These are phyloP conservation scores for Limonius californicus DNA, from an alignment of 1,140 invertebrate genomes.

Conservation along the genomic window DNA sequence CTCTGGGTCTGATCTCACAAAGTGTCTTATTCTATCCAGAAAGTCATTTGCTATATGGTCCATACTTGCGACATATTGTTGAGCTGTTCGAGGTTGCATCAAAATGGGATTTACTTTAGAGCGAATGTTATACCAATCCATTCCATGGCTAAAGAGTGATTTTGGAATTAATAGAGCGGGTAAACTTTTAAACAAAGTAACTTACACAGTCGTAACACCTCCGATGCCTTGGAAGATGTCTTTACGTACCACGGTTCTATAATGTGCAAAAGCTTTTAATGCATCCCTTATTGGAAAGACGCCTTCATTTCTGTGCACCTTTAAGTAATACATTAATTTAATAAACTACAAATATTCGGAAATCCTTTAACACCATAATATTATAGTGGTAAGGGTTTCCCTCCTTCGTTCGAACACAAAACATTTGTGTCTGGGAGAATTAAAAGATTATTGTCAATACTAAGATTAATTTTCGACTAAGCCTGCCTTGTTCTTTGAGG, in stretches of 20 bases:
- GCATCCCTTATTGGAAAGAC: constrained; percentile 25
- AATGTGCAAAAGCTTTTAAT: constrained; percentile 22
- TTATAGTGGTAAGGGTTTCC: too few species aligned
- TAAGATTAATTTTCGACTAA: too few species aligned
- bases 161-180: too few species aligned
- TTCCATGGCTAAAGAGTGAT: not conserved
- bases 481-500: too few species aligned
- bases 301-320: constrained; percentile 28
- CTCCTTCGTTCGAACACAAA: too few species aligned
- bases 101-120: constrained; percentile 53
- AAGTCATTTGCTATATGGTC: constrained; percentile 50
- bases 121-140: constrained; percentile 50
- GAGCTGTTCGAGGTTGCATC: constrained; percentile 52
- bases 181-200: not conserved
- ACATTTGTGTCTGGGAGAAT: too few species aligned
- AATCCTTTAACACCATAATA: too few species aligned
- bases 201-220: constrained; percentile 28
- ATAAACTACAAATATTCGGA: too few species aligned
- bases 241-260: constrained; percentile 20
- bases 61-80: constrained; percentile 49
- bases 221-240: constrained; percentile 24
- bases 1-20: constrained; percentile 49
- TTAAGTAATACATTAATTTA: not conserved
- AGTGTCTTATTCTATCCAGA: constrained; percentile 51
- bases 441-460: too few species aligned